Evolutionary conservation across 2,113 vertebrate species (phyloP), one percentile per base, ranked within the genome.

Genomic region (Podiceps cristatus): DNA sequence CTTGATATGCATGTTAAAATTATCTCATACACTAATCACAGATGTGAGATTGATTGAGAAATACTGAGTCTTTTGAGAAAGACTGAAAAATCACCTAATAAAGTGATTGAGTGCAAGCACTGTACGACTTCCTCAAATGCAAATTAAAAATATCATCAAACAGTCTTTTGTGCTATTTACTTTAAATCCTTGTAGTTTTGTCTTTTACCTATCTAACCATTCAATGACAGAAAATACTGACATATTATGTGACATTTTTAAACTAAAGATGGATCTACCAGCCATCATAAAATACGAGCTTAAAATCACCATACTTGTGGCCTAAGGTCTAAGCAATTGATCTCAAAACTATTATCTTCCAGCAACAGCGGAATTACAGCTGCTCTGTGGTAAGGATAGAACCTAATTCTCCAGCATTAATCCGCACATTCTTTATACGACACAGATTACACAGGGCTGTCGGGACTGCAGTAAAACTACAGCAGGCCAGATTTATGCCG

Each of bases 331-430:
- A 86, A 90, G 75, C 69, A 93, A 91, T 94, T 83, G 67, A 95
- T 97, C 93, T 96, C 74, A 96, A 96, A 96, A 73, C 81, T 77
- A 91, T 96, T 94, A 88, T 93, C 90, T 93, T 92, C 50, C 67
- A 90, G 45, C 59, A 88, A 59, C 74, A 88, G 75, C 76, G 55
- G 78, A 94, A 94, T 94, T 90, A 88, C 62, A 92, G 86, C 83
- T 89, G 31, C 85, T 95, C 74, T 68, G 86, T 78, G 78, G 67
- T 89, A 90, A 89, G 76, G 91, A 86, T 88, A 90, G 62, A 53
- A 88, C 90, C 86, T 95, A 93, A 96, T 96, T 96, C 87, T 88
- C 60, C 25, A 69, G n/a, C n/a, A 92, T 94, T 90, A 96, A 88
- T 86, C 87, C 84, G 68, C 80, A 93, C 53, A 89, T 96, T 63